Base-by-base conservation (phyloP, 2,113 vertebrate species). In the Taurulus bubalis region DNA sequence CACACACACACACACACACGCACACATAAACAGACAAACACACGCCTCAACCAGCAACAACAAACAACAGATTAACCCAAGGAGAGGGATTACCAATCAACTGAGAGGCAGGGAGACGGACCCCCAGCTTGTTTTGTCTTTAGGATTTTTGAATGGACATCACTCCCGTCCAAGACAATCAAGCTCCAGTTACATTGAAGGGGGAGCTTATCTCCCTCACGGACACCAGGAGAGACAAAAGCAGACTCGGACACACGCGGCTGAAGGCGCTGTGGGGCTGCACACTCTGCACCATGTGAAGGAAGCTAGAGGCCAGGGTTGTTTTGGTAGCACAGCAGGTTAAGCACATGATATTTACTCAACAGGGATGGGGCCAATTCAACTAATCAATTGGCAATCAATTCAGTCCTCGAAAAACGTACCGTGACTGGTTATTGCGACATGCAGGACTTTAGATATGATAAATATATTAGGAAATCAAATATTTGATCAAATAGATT, bases 1-100 rank as follows among this genome's bases (percentile, higher is more conserved):
- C 22, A 76, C 32, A 55, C 9, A 63, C 58, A 63, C n/a, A 36
- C 38, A 56, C 67, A 68, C 38, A 70, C 55, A 82, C 45, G 83
- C 68, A 70, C 62, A 79, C 60, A 70, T 40, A 81, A 6, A 75
- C 69, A 82, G 4, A 85, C 71, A 82, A 36, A 82, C 68, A 80
- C 58, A 9, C 47, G 47, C 74, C 45, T 80, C 42, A 70, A 85
- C 80, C 79, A 84, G 60, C 86, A 87, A 70, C 85, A 86, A 77
- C 85, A 91, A 92, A 92, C 88, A 86, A 86, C 85, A 92, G 91
- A 91, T 93, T 93, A 92, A 89, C 72, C 73, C 79, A 84, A 82
- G 89, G 83, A 90, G 86, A 91, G 74, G 90, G 90, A 93, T 93
- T 93, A 91, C 68, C 82, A 91, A 90, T 91, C 83, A 88, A 90